Evolutionary conservation across 2,113 vertebrate species (phyloP), one percentile per base, ranked within the genome.

Genomic region (Melanotaenia duboulayi): DNA sequence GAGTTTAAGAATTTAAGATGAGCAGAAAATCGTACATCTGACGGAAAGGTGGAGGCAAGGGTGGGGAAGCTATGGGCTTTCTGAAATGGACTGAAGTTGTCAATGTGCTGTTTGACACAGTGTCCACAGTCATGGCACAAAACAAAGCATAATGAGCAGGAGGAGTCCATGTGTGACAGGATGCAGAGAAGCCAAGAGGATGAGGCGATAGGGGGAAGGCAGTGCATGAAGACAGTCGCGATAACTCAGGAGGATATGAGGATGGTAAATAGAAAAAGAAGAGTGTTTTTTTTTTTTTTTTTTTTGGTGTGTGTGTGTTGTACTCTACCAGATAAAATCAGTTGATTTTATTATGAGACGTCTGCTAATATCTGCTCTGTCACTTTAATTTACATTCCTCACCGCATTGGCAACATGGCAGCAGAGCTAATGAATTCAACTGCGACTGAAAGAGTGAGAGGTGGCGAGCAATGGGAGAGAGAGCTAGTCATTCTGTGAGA

Each of bases 101-200:
- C 80, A 70, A 54, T 76, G 78, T 48, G 54, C 64, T 51, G 54
- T 64, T 68, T 52, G 11, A 54, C 57, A 55, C 12, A 13, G 68
- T 57, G 12, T 77, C 69, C 62, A 73, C 54, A 13, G 79, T 76
- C 87, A 50, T 69, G 83, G 86, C 87, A 91, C 89, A 82, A 91
- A 90, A 91, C 85, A 90, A 87, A 90, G 87, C 81, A 62, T 91
- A 84, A 90, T 90, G 87, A 87, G 82, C 71, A 68, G 78, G 80
- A 84, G 87, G 81, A 88, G 84, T 76, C 81, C 89, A 92, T 88
- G 90, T 92, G 90, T 90, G 90, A 90, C 88, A 62, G 84, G 46
- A 65, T 82, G 49, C 69, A 65, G 68, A 82, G 70, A 66, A 82
- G 83, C 78, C 76, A 72, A 54, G 37, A 75, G 80, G 80, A 72